phyloP scores from a whole-genome alignment of 1,140 invertebrate species.

The Brachionus asplanchnoidis region DNA sequence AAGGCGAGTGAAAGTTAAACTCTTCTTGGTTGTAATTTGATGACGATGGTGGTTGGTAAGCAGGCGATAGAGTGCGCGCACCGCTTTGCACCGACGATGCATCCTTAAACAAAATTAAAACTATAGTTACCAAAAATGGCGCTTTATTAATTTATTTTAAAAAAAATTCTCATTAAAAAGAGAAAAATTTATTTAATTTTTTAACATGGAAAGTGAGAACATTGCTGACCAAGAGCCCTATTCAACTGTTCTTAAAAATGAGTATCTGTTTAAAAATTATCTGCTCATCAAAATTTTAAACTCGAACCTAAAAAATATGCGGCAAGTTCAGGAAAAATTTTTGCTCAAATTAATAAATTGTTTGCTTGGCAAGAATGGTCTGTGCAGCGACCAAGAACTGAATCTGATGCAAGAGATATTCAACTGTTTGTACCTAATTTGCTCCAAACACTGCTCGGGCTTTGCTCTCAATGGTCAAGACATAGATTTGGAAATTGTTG shows the following conservation, averaged over 20 bases:
- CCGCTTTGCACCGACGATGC: neutral
- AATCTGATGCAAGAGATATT: neutral
- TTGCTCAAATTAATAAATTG: neutral
- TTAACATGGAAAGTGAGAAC: neutral
- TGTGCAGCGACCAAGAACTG: neutral
- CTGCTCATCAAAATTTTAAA: conserved; percentile 10
- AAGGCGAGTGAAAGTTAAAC: neutral
- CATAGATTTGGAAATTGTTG: neutral
- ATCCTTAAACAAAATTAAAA: neutral
- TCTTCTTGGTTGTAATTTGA: neutral
- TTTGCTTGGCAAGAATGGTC: neutral
- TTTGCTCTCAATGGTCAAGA: neutral
- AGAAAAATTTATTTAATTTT: neutral
- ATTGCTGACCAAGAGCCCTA: neutral
- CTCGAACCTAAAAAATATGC: neutral
- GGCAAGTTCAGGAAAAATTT: neutral
- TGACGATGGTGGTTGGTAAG: neutral
- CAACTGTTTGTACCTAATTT: neutral
- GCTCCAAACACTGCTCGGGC: neutral
- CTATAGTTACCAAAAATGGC: neutral
- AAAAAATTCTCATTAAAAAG: neutral
- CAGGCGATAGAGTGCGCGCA: neutral
- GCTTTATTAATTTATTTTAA: neutral
- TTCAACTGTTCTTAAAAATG: neutral
- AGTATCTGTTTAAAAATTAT: conserved; percentile 17